Base-by-base conservation (phyloP, 2,888 invertebrate genomes). In the Ceratothoa steindachneri region DNA sequence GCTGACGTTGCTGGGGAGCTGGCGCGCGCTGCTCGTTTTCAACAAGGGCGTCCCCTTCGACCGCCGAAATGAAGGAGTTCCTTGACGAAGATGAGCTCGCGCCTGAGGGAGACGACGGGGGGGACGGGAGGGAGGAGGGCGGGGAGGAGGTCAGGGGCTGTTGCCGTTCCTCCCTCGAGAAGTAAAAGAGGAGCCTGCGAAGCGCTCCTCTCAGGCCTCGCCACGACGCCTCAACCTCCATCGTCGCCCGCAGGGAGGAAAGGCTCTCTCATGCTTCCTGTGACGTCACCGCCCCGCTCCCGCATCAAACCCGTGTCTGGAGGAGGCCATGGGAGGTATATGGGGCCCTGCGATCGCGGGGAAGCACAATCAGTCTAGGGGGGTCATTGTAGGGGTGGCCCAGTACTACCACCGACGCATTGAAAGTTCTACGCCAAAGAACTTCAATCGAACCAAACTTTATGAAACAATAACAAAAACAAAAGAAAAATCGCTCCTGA, bases 151-250 rank as follows among this genome's bases (percentile, higher is more conserved):
- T 24, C 22, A n/a, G 12, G 19, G 60, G 60, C 24, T 60, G 22
- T 12, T n/a, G 19, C 27, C 12, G n/a, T 12, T n/a, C 12, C 27
- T 60, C 24, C 15, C n/a, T 15, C 52, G 15, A n/a, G n/a, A n/a
- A 2, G n/a, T 19, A n/a, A 24, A 60, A 24, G 60, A 60, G 24
- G 60, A 60, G 24, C 60, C 60, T 60, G 12, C 60, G n/a, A 60
- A 60, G 60, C 12, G 60, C 60, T n/a, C 60, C 60, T 24, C 24
- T 60, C 22, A 60, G 60, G 22, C 60, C 60, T 60, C 27, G 60
- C 60, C 60, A 60, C 22, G 60, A n/a, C n/a, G 22, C 60, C 60
- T 60, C 60, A 60, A 24, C 60, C 60, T 60, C 60, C 60, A 60
- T 60, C 60, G 60, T 60, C 60, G n/a, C 60, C 27, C 24, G 2